A percentile compares a stretch with the other conserved stretches of the same genome.
Conservation (phyloP, 2,113 vertebrate genomes). For the Sterrhoptilus dennistouni region DNA sequence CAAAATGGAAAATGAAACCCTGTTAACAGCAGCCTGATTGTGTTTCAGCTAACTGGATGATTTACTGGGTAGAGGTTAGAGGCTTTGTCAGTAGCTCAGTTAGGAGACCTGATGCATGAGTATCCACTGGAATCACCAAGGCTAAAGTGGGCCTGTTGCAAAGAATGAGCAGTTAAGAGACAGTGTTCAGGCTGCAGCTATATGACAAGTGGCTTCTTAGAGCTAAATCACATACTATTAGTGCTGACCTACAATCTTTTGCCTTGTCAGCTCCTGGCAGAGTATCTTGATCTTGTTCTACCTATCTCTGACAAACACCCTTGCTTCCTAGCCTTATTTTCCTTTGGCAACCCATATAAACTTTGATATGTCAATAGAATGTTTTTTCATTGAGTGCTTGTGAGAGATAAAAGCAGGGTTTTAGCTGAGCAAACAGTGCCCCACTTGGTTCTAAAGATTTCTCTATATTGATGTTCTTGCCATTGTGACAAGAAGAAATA, state of each 20-base stretch:
- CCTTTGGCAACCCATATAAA: not conserved
- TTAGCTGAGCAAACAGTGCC: constrained; percentile 18
- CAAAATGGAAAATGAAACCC: constrained; percentile 54
- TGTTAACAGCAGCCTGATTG: not conserved
- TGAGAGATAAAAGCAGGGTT: constrained; percentile 21
- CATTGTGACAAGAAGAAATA: constrained; percentile 27
- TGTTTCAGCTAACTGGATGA: constrained; percentile 7
- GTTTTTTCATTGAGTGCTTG: constrained; percentile 18
- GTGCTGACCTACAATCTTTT: constrained; percentile 4
- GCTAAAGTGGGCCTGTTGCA: not conserved
- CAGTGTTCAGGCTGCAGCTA: not conserved
- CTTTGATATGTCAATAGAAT: constrained; percentile 19
- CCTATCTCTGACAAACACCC: constrained; percentile 27
- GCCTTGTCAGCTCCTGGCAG: constrained; percentile 17
- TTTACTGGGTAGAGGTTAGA: constrained; percentile 4
- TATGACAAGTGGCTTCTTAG: constrained; percentile 16
- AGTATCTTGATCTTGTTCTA: not conserved
- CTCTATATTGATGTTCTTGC: not conserved
- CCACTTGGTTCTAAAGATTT: constrained; percentile 4
- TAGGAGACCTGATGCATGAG: not conserved
- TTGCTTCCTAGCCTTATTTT: not conserved
- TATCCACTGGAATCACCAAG: not conserved
- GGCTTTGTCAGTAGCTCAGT: not conserved
- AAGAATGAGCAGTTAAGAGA: not conserved
- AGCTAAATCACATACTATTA: constrained; percentile 20